phyloP scores from a whole-genome alignment of 2,113 vertebrate species.

The Sorex araneus region DNA sequence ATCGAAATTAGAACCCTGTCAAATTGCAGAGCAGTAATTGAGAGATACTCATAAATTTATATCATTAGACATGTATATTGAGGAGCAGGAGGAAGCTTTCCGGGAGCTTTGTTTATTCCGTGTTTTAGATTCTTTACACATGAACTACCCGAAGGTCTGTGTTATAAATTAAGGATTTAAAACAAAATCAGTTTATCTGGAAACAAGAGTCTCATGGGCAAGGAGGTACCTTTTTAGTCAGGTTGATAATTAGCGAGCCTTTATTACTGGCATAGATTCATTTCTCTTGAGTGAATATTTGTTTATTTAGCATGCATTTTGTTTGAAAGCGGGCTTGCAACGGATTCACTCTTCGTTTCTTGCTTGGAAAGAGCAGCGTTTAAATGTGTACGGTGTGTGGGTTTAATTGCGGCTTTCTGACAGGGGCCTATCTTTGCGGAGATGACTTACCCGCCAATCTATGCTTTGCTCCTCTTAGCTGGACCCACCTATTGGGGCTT shows the following conservation, averaged over 20 bases:
- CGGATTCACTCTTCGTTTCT: slow-evolving; percentile 77
- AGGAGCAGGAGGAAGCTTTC: slow-evolving; percentile 72
- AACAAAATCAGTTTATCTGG: slow-evolving; percentile 87
- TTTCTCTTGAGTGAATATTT: slow-evolving; percentile 87
- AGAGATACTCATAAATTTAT: slow-evolving; percentile 85
- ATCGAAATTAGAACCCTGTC: slow-evolving; percentile 84
- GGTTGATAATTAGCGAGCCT: slow-evolving; percentile 88
- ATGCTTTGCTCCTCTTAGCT: slow-evolving; percentile 79
- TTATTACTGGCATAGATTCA: slow-evolving; percentile 85
- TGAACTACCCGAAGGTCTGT: slow-evolving; percentile 88
- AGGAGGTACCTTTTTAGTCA: slow-evolving; percentile 86
- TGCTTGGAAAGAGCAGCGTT: slow-evolving; percentile 82
- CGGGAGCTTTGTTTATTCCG: slow-evolving; percentile 86
- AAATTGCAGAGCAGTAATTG: slow-evolving; percentile 84
- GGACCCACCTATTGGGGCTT: slow-evolving; percentile 61
- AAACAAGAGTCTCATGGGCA: slow-evolving; percentile 85
- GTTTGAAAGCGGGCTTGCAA: slow-evolving; percentile 83
- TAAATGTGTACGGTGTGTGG: slow-evolving; percentile 78
- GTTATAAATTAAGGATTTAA: slow-evolving; percentile 90
- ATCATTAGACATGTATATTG: slow-evolving; percentile 83
- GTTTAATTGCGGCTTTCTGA: slow-evolving; percentile 84
- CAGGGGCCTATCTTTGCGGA: slow-evolving; percentile 72
- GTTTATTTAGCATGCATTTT: slow-evolving; percentile 84
- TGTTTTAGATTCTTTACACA: slow-evolving; percentile 88
- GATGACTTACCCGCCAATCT: slow-evolving; percentile 11